A percentile compares a stretch with the other conserved stretches of the same genome.
phyloP scores from a whole-genome alignment of 1,140 invertebrate genomes.

The Glomeris maerens region DNA sequence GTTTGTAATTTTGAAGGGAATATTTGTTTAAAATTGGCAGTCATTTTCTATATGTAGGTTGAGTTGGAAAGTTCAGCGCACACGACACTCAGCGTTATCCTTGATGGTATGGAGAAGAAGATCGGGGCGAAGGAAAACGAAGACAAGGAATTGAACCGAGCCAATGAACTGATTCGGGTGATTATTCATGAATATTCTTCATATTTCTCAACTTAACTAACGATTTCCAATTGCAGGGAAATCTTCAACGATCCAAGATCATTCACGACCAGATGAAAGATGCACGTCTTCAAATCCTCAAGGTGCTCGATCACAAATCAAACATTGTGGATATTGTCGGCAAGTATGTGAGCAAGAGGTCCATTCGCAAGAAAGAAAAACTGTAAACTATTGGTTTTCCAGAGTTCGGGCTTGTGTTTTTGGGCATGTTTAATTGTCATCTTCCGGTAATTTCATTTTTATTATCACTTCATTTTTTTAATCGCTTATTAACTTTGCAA shows the following conservation, averaged over 20 bases:
- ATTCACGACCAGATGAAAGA: slow-evolving; percentile 82
- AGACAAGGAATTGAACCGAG: slow-evolving; percentile 49
- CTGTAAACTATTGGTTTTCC: too few species aligned
- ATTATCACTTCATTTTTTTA: too few species aligned
- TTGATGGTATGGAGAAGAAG: slow-evolving; percentile 49
- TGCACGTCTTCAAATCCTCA: slow-evolving; percentile 66
- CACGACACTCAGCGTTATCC: slow-evolving; percentile 45
- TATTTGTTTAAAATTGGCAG: neutral
- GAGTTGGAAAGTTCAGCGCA: slow-evolving; percentile 44
- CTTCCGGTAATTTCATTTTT: too few species aligned
- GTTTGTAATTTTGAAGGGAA: neutral
- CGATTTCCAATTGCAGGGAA: slow-evolving; percentile 48
- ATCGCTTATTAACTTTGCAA: too few species aligned
- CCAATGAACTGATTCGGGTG: slow-evolving; percentile 63
- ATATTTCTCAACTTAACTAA: slow-evolving; percentile 14
- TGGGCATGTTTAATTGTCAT: too few species aligned
- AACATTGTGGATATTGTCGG: slow-evolving; percentile 76
- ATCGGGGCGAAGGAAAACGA: slow-evolving; percentile 33
- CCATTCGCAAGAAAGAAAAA: slow-evolving; percentile 63
- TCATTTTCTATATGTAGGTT: slow-evolving; percentile 27
- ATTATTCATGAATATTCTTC: slow-evolving; percentile 14
- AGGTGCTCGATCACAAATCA: slow-evolving; percentile 79
- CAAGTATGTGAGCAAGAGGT: slow-evolving; percentile 74
- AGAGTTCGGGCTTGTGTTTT: too few species aligned
- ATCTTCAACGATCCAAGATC: slow-evolving; percentile 84